Evolutionary conservation across 2,797 vertebrate species (phyloP), one percentile per base, ranked within the genome.

Genomic region (Sebastes nivosus): DNA sequence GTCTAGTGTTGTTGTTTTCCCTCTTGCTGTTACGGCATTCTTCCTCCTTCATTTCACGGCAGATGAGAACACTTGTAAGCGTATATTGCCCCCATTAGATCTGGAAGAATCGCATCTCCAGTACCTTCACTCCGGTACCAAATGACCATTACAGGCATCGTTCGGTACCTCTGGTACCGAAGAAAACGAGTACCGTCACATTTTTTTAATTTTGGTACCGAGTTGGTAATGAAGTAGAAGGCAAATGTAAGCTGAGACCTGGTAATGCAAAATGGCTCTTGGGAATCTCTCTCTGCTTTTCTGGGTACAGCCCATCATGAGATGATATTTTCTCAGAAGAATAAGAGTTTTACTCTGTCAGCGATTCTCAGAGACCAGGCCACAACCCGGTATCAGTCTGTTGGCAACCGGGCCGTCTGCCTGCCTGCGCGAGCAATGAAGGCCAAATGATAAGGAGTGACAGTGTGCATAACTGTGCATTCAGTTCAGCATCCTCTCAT

Each of bases 341-440:
- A 36, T 7, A 64, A 4, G 6, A 27, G 4, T 18, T 36, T 30
- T 61, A 52, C 22, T 52, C 7, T n/a, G 13, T 24, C 29, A 68
- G 38, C 27, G 13, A 61, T 5, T 36, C 1, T 36, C 1, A 46
- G 8, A 6, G 13, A 42, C 20, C 2, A 11, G 16, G 8, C 38
- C 13, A 25, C 14, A 46, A 46, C 42, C 27, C 3, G 16, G 27
- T 60, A 60, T 29, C 58, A 27, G 25, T 29, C 6, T 77, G 24
- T 14, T 29, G 10, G 6, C 4, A 27, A 27, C 42, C 0, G 0
- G 18, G 58, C 57, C 1, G 1, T 10, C n/a, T 2, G 22, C 16
- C 14, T 67, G 1, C 42, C 71, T 52, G 9, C 4, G 6, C 3
- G 4, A n/a, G 18, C 8, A 38, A n/a, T 61, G 11, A 32, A 65